Percentiles rank a stretch among this genome's conserved stretches.
Evolutionary conservation across 1,140 invertebrate species (phyloP).

Genomic region (Sminthurinus signatus): DNA sequence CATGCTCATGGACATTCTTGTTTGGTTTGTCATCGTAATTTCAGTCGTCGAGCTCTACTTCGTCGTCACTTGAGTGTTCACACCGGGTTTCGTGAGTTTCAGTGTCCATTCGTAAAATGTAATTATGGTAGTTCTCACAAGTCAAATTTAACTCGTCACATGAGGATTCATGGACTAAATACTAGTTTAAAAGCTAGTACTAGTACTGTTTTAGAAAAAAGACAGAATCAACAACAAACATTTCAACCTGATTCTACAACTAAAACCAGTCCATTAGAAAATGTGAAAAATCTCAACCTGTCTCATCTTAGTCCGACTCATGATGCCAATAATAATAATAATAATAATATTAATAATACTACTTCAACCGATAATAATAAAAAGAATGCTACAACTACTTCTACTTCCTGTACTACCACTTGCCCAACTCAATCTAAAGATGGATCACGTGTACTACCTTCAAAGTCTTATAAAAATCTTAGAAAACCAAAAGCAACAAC

Average conservation of each 20-base stretch:
- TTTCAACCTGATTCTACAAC: conserved; percentile 10
- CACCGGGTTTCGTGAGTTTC: conserved; percentile 48
- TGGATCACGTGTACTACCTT: too few species aligned
- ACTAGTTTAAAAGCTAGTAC: not conserved
- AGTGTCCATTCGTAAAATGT: conserved; percentile 48
- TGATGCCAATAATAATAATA: too few species aligned
- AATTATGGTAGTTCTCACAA: conserved; percentile 52
- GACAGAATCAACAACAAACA: not conserved
- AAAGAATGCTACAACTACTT: too few species aligned
- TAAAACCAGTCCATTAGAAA: not conserved
- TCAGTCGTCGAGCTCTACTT: conserved; percentile 51
- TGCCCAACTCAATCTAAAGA: too few species aligned
- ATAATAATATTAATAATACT: too few species aligned
- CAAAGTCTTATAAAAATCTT: too few species aligned
- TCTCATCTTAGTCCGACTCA: not conserved
- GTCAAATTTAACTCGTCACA: conserved; percentile 50
- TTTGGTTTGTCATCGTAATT: conserved; percentile 47
- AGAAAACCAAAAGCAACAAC: not conserved
- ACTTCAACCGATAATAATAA: too few species aligned
- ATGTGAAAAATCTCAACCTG: too few species aligned
- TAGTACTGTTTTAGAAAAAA: not conserved
- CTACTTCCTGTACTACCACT: too few species aligned
- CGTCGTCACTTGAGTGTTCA: conserved; percentile 50
- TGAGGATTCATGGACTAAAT: conserved; percentile 34
- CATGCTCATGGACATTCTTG: conserved; percentile 50